Evolutionary conservation across 2,888 invertebrate species (phyloP).

Genomic region (Drosophila heteroneura): DNA sequence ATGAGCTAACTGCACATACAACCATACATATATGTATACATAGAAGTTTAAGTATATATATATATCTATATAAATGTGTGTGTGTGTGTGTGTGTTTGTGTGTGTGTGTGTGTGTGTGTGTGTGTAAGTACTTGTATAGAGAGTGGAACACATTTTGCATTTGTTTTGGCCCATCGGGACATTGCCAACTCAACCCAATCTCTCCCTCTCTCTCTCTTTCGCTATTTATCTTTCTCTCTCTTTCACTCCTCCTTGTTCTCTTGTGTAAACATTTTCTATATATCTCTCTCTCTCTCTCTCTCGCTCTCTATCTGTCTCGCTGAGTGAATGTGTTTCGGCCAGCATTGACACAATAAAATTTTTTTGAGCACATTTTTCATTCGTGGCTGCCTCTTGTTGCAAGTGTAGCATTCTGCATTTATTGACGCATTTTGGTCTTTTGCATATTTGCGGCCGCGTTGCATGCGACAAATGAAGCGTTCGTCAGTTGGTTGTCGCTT

Average conservation of each 20-base stretch:
- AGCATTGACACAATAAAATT: conserved; percentile 80
- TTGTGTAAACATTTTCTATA: neutral
- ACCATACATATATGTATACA: neutral
- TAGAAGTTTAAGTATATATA: neutral
- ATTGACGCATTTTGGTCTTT: conserved; percentile 77
- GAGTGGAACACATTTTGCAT: conserved; percentile 47
- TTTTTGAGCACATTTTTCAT: conserved; percentile 64
- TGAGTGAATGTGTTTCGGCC: conserved; percentile 32
- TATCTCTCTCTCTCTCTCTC: neutral
- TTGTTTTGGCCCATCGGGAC: conserved; percentile 63
- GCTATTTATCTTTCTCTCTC: neutral
- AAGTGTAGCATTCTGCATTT: conserved; percentile 69
- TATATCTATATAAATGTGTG: neutral
- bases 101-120: neutral
- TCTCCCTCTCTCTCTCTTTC: neutral
- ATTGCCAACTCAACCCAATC: conserved; percentile 18
- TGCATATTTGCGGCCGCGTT: conserved; percentile 68
- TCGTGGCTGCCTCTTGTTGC: conserved; percentile 43
- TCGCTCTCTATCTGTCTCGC: neutral
- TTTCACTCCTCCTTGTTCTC: neutral
- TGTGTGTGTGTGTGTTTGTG: neutral
- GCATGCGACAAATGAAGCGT: conserved; percentile 62
- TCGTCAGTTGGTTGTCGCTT: conserved; percentile 48
- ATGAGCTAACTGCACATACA: conserved; percentile 53
- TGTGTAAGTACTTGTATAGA: conserved; percentile 4